phyloP scores from a whole-genome alignment of 1,140 invertebrate genomes.

The Lordiphosa stackelbergi region DNA sequence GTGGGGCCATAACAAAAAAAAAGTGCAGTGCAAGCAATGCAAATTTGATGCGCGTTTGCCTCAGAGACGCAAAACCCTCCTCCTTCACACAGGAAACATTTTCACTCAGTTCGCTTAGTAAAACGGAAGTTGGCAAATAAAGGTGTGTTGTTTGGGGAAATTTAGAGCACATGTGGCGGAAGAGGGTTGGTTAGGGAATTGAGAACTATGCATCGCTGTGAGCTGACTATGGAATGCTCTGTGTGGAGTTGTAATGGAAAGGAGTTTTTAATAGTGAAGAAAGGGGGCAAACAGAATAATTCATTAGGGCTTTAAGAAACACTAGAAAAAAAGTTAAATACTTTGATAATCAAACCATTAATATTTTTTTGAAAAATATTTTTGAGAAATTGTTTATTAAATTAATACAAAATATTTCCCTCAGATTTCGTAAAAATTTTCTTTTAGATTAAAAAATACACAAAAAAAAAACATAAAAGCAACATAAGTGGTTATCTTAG shows the following conservation, averaged over 20 bases:
- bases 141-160: conserved; percentile 36
- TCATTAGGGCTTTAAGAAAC: too few species aligned
- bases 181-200: conserved; percentile 15
- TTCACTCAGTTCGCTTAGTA: conserved; percentile 29
- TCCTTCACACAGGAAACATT: conserved; percentile 51
- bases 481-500: too few species aligned
- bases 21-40: conserved; percentile 45
- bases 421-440: too few species aligned
- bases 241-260: not conserved
- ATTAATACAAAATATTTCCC: too few species aligned
- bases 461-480: too few species aligned
- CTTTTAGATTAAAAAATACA: too few species aligned
- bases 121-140: conserved; percentile 58
- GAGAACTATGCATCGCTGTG: not conserved
- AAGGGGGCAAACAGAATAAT: too few species aligned
- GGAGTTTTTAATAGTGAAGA: too few species aligned
- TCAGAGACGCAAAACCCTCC: conserved; percentile 5
- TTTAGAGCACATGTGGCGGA: conserved; percentile 8
- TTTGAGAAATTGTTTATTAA: too few species aligned
- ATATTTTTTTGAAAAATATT: too few species aligned
- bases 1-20: conserved; percentile 33
- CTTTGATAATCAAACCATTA: too few species aligned
- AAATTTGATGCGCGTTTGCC: conserved; percentile 56
- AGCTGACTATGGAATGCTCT: conserved; percentile 19
- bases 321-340: too few species aligned